Percentiles rank a stretch among this genome's conserved stretches.
These are phyloP conservation scores for Drosophila pullipes DNA, from an alignment of 2,888 invertebrate genomes.

Conservation along the genomic window DNA sequence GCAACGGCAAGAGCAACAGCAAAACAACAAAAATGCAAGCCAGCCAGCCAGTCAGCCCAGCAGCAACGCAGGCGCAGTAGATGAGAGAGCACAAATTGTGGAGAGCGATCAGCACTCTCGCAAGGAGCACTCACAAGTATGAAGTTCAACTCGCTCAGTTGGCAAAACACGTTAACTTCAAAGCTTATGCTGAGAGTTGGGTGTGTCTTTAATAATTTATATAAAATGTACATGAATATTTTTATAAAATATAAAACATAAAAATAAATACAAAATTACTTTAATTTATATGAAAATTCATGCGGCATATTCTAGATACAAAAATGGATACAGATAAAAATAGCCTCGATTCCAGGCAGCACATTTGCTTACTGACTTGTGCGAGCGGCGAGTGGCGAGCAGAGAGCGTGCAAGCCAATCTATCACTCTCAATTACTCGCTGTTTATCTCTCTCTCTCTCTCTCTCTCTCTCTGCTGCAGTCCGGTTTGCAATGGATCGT, in stretches of 20 bases:
- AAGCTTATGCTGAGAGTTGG: conserved; percentile 1
- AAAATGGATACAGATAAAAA: conserved; percentile 6
- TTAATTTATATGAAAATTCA: background rate
- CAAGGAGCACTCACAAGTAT: conserved; percentile 34
- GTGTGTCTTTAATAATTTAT: background rate
- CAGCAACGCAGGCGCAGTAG: conserved; percentile 50
- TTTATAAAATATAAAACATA: background rate
- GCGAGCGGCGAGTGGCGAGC: conserved; percentile 10
- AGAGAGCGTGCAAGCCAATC: conserved; percentile 21
- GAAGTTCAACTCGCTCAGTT: conserved; percentile 8
- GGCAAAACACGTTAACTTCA: conserved; percentile 3
- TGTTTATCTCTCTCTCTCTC: conserved; percentile 6
- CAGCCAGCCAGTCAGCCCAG: conserved; percentile 13
- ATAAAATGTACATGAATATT: background rate
- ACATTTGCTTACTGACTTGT: conserved; percentile 25
- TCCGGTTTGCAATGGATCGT: conserved; percentile 52
- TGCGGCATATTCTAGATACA: background rate
- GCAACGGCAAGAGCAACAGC: background rate
- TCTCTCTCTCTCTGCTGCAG: conserved; percentile 3
- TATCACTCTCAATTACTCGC: conserved; percentile 16
- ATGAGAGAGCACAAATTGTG: conserved; percentile 33
- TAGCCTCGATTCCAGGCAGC: conserved; percentile 7
- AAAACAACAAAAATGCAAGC: conserved; percentile 55
- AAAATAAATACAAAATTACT: background rate
- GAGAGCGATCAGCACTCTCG: conserved; percentile 39